Evolutionary conservation across 2,797 vertebrate genomes (phyloP).

Genomic region (Myripristis murdjan): DNA sequence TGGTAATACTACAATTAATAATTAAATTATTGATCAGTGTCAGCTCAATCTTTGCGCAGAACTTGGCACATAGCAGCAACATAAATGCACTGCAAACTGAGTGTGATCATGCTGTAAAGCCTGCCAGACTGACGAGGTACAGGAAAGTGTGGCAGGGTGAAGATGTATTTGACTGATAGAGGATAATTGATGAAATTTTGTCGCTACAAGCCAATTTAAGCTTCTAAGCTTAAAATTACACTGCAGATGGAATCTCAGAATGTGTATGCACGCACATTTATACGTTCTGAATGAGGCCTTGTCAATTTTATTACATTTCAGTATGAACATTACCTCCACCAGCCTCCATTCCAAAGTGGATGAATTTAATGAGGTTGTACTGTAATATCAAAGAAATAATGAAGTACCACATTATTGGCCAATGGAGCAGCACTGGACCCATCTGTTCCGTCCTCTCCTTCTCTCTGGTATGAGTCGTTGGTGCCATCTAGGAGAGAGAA

Average conservation of each 20-base stretch:
- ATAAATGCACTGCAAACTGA: not conserved
- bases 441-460: constrained; percentile 86
- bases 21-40: no score
- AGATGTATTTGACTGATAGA: not conserved
- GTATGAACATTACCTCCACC: not conserved
- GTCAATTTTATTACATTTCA: constrained; percentile 3
- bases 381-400: constrained; percentile 33
- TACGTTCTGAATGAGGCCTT: not conserved
- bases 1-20: no score
- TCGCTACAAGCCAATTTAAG: constrained; percentile 4
- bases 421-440: constrained; percentile 76
- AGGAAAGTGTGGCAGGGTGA: not conserved
- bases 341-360: not conserved
- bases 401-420: constrained; percentile 90
- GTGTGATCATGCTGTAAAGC: not conserved
- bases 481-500: constrained; percentile 87
- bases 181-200: not conserved
- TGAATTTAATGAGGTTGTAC: constrained; percentile 18
- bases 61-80: not conserved
- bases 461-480: constrained; percentile 87
- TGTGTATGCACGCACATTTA: not conserved
- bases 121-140: not conserved
- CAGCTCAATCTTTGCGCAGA: no score
- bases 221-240: not conserved
- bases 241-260: not conserved